phyloP scores from a whole-genome alignment of 2,888 invertebrate genomes.

The Malachius bipustulatus region DNA sequence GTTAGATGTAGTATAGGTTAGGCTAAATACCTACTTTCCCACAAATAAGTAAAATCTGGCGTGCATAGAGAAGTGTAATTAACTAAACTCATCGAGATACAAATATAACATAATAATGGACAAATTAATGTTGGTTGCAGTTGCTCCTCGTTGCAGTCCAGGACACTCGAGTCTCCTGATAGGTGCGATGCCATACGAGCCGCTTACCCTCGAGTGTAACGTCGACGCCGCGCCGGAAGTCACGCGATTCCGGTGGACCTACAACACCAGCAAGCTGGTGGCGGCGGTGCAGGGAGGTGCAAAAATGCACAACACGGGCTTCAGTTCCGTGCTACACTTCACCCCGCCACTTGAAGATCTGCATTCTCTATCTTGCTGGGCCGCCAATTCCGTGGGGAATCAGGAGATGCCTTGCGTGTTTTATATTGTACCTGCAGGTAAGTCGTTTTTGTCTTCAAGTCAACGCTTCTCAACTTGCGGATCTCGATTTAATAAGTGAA shows the following conservation, averaged over 20 bases:
- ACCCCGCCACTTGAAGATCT: constrained; percentile 49
- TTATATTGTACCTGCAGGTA: constrained; percentile 71
- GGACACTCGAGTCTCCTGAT: constrained; percentile 59
- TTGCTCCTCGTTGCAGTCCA: constrained; percentile 64
- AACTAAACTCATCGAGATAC: too few relatives aligned
- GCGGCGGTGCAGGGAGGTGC: constrained; percentile 57
- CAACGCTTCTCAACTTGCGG: too few relatives aligned
- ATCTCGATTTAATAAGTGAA: too few relatives aligned
- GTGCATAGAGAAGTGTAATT: too few relatives aligned
- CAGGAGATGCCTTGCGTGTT: constrained; percentile 73
- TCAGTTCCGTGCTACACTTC: constrained; percentile 45
- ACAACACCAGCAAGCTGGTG: constrained; percentile 62
- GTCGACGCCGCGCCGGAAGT: constrained; percentile 68
- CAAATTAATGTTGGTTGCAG: constrained; percentile 39
- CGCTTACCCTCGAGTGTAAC: constrained; percentile 64
- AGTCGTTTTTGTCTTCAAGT: too few relatives aligned
- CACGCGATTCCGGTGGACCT: constrained; percentile 72
- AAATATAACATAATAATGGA: too few relatives aligned
- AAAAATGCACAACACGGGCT: constrained; percentile 41
- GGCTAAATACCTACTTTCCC: too few relatives aligned
- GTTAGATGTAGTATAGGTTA: too few relatives aligned
- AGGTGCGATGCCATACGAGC: constrained; percentile 61
- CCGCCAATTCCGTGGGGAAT: constrained; percentile 69
- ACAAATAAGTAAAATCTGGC: too few relatives aligned
- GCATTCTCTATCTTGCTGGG: constrained; percentile 81